Conservation (phyloP, 2,797 vertebrate genomes). For the Karalla daura region DNA sequence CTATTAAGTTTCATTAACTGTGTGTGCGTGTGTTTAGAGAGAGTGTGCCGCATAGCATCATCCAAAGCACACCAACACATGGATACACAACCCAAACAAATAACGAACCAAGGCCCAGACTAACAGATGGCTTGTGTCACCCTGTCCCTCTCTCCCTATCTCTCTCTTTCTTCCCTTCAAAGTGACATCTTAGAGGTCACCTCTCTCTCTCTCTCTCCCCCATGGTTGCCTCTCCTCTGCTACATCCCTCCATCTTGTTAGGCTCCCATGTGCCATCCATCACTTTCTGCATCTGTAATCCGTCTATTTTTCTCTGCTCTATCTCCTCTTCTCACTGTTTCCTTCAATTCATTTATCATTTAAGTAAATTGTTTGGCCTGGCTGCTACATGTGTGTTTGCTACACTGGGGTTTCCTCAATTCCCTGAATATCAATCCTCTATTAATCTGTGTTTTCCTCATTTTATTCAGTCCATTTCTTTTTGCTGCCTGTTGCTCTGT, state of each 20-base stretch:
- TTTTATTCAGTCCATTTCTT: not conserved
- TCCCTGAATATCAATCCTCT: not conserved
- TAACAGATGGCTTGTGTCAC: conserved; percentile 77
- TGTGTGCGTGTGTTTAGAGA: conserved; percentile 11
- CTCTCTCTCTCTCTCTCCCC: conserved; percentile 53
- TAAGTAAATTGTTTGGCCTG: not conserved
- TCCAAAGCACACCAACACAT: conserved; percentile 62
- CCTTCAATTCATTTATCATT: conserved; percentile 11
- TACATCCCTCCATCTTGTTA: conserved; percentile 35
- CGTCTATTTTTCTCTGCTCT: not conserved
- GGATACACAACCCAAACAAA: conserved; percentile 66
- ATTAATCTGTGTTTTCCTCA: not conserved
- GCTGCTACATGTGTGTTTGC: conserved; percentile 16
- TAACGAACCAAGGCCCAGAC: conserved; percentile 60
- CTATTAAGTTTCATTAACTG: conserved; percentile 37
- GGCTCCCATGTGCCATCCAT: conserved; percentile 1
- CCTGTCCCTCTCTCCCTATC: conserved; percentile 52
- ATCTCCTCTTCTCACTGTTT: not conserved
- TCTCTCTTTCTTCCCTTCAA: conserved; percentile 53
- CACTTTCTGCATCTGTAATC: conserved; percentile 26
- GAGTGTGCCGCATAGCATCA: conserved; percentile 33
- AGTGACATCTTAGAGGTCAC: conserved; percentile 72
- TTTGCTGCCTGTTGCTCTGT: not conserved
- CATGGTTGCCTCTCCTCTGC: conserved; percentile 27
- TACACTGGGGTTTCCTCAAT: not conserved